Conservation (phyloP, 2,113 vertebrate species). For the human region DNA sequence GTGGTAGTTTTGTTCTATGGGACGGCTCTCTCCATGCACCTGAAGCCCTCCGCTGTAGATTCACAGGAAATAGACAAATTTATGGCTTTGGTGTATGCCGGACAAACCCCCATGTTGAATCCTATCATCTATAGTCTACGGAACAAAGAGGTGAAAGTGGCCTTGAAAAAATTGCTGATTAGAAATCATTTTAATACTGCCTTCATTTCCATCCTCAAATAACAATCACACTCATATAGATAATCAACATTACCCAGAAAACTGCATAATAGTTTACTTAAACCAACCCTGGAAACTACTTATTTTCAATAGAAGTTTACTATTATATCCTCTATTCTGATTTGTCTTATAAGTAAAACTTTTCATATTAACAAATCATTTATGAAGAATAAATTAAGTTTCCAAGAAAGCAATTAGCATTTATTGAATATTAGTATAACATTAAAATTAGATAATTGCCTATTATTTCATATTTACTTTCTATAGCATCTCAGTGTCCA, state of each 20-base stretch:
- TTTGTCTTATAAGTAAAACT: neutral
- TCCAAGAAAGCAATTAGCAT: neutral
- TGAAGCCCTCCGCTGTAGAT: conserved; percentile 63
- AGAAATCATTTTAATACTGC: neutral
- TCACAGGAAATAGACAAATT: conserved; percentile 72
- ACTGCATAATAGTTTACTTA: neutral
- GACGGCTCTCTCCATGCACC: conserved; percentile 67
- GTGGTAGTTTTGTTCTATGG: conserved; percentile 73
- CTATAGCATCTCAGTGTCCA: neutral
- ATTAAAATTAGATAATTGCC: neutral
- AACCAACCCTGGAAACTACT: neutral
- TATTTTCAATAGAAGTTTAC: neutral
- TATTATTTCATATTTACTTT: neutral
- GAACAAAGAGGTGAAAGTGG: conserved; percentile 71
- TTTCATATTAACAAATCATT: neutral
- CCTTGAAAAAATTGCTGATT: conserved; percentile 59
- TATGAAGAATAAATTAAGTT: neutral
- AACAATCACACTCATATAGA: neutral
- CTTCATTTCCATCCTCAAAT: conserved; percentile 37
- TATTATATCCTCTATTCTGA: neutral
- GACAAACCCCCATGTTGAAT: conserved; percentile 70
- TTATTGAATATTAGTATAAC: neutral
- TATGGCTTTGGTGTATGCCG: conserved; percentile 59
- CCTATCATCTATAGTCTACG: conserved; percentile 71
- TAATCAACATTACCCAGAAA: neutral